Evolutionary conservation across 2,113 vertebrate genomes (phyloP).

Genomic region (Ovibos moschatus): DNA sequence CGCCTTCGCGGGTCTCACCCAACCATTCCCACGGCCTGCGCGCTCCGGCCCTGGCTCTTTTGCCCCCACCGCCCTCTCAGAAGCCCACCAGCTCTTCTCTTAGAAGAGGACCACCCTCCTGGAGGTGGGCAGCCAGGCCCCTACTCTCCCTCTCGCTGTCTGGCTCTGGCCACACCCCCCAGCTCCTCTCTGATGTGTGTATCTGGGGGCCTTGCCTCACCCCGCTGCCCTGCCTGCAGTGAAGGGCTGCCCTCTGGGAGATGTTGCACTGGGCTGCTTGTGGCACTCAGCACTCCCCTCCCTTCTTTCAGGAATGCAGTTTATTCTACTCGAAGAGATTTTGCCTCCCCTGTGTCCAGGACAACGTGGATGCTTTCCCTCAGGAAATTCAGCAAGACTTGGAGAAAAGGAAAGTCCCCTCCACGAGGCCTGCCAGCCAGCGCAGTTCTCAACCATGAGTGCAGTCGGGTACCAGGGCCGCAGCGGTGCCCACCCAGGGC

Average conservation of each 20-base stretch:
- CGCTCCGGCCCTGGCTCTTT: background rate
- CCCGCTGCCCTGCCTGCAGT: background rate
- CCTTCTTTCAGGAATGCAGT: constrained; percentile 87
- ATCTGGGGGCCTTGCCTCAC: background rate
- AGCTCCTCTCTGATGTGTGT: background rate
- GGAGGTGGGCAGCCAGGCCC: background rate
- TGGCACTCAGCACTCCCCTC: background rate
- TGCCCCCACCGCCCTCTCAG: background rate
- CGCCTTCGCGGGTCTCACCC: background rate
- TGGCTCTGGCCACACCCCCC: background rate
- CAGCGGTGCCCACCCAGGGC: background rate
- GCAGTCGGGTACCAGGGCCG: accelerated
- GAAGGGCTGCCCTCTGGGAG: constrained; percentile 19
- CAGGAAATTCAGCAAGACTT: constrained; percentile 86
- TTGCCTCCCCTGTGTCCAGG: constrained; percentile 87
- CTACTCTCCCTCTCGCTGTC: too few relatives aligned
- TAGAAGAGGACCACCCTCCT: background rate
- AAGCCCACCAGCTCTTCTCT: background rate
- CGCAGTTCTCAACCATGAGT: background rate
- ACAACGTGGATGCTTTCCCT: constrained; percentile 88
- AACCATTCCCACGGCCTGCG: too few relatives aligned
- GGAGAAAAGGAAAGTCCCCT: constrained; percentile 80
- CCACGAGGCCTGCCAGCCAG: constrained; percentile 52
- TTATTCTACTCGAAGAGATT: constrained; percentile 92
- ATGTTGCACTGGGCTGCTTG: background rate